Conservation (phyloP, 1,140 invertebrate genomes). For the Rhynchophorus ferrugineus region DNA sequence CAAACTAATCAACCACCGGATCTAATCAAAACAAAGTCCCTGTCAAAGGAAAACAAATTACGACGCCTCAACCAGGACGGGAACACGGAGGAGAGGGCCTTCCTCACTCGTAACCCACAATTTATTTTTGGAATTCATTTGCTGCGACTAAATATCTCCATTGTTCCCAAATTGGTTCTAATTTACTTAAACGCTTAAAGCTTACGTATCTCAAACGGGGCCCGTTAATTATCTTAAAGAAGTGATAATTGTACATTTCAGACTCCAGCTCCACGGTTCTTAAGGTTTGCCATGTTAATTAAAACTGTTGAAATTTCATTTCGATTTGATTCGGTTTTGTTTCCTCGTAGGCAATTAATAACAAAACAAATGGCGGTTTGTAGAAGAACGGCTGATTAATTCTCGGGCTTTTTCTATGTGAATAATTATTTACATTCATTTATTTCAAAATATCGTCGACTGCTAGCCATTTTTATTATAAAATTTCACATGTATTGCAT, state of each 20-base stretch:
- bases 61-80: slow-evolving; percentile 13
- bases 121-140: slow-evolving; percentile 23
- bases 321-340: background rate
- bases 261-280: background rate
- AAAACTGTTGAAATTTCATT: slow-evolving; percentile 7
- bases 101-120: slow-evolving; percentile 16
- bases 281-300: slow-evolving; percentile 2
- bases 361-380: no score
- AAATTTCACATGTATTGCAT: no score
- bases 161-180: slow-evolving; percentile 21
- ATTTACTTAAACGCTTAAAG: slow-evolving; percentile 16
- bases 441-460: no score
- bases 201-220: slow-evolving; percentile 12
- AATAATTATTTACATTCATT: no score
- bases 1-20: no score
- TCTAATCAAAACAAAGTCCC: slow-evolving; percentile 19
- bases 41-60: slow-evolving; percentile 19
- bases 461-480: no score
- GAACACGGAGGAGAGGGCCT: no score
- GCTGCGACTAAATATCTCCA: slow-evolving; percentile 17
- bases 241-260: slow-evolving; percentile 10
- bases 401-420: no score
- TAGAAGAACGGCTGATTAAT: no score
- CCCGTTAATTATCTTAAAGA: slow-evolving; percentile 12
- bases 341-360: background rate